A percentile compares a stretch with the other conserved stretches of the same genome.
Conservation (phyloP, 2,888 invertebrate genomes). For the Argyresthia goedartella region DNA sequence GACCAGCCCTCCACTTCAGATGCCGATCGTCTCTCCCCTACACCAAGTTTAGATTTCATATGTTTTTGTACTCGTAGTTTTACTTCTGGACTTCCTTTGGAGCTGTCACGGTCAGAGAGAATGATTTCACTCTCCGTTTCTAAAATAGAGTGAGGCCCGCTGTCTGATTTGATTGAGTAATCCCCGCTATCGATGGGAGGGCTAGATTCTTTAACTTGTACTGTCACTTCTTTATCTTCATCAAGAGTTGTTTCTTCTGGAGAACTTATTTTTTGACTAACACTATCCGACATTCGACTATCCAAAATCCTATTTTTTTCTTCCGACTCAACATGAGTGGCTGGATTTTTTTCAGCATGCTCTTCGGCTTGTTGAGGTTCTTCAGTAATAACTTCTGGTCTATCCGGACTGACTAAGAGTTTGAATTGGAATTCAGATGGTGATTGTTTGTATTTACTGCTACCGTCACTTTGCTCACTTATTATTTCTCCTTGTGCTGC, state of each 20-base stretch:
- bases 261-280: constrained; percentile 48
- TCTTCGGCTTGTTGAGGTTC: constrained; percentile 64
- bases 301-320: constrained; percentile 31
- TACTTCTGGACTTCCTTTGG: constrained; percentile 57
- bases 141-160: constrained; percentile 63
- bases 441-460: constrained; percentile 77
- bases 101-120: constrained; percentile 52
- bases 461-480: constrained; percentile 74
- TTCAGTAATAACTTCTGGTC: constrained; percentile 71
- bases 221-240: constrained; percentile 57
- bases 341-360: constrained; percentile 30
- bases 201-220: constrained; percentile 51
- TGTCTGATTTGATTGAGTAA: constrained; percentile 54
- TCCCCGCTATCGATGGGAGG: constrained; percentile 52
- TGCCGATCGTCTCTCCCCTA: constrained; percentile 78
- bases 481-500: constrained; percentile 79
- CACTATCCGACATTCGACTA: constrained; percentile 52
- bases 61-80: constrained; percentile 56
- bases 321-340: constrained; percentile 25
- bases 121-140: constrained; percentile 62
- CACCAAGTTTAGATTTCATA: constrained; percentile 55
- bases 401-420: constrained; percentile 64
- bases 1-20: constrained; percentile 86
- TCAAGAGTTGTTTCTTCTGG: constrained; percentile 67
- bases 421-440: constrained; percentile 82